Evolutionary conservation across 2,113 vertebrate species (phyloP), one percentile per base, ranked within the genome.

Genomic region (Peromyscus leucopus): DNA sequence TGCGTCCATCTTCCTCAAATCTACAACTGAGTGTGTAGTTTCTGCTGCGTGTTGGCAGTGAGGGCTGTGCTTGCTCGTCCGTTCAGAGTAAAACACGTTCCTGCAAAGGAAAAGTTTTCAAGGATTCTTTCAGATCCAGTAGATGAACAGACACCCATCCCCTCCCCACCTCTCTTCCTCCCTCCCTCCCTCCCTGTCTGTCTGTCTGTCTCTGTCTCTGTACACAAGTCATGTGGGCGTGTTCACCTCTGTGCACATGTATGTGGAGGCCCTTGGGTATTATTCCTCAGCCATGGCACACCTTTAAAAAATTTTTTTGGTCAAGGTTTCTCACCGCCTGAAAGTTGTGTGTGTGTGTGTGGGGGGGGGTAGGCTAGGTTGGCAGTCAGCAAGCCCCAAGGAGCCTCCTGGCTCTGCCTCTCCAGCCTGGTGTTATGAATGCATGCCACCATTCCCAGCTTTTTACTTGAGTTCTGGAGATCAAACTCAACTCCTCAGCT

Each of bases 21-120:
- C 16, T 12, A 31, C 42, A 65, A 13, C 7, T 19, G 57, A 36
- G 7, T 5, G 15, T 55, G 55, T 71, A 9, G 39, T 33, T 89
- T 84, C 78, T 67, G 1, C 51, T 69, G 16, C 59, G 75, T 31
- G 59, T 36, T 76, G 71, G 17, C 42, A 24, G n/a, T 31, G 31
- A 31, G 48, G 8, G 39, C 7, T 4, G 3, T 31, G 76, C 28
- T 4, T 8, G 48, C 2, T 36, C 1, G 1, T 65, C 31, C 0
- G 15, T 36, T 84, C n/a, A 24, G 42, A 33, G 48, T 48, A 15
- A 65, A 78, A 31, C 6, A 8, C 1, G 2, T 48, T 85, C 17
- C 74, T 6, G 1, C 0, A 9, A 22, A 48, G 78, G 12, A 85
- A 7, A 13, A n/a, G 15, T 31, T 86, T 33, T 74, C n/a, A 15